Evolutionary conservation across 2,888 invertebrate species (phyloP), one percentile per base, ranked within the genome.

Genomic region (Catonia carolina): DNA sequence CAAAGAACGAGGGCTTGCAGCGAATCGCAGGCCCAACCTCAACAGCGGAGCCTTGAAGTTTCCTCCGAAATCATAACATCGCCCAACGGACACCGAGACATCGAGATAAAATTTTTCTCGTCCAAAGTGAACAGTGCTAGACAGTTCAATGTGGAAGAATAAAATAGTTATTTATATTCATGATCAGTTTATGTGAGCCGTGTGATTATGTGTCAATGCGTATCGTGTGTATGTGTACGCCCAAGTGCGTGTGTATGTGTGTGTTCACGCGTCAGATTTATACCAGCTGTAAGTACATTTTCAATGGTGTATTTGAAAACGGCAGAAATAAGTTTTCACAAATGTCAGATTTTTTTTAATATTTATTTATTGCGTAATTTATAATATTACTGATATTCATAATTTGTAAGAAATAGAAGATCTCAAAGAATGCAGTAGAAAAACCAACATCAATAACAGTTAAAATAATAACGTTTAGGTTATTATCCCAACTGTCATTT

Each of bases 61-160:
- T 85, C 85, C 31, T 85, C 86, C 33, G 84, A 86, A 69, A 87
- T 87, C 65, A 85, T 87, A 63, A 86, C 86, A 22, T 86, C 86
- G 42, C 79, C 82, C 64, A 85, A 86, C 69, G 86, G 86, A 45
- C 86, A 86, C 69, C 78, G 86, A 60, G 87, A 86, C 72, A 74
- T 87, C 69, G 86, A 87, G 74, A 87, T 87, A 65, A 85, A 84
- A 71, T 83, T 87, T 73, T 86, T 84, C 73, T 78, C 82, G 66
- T 77, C 80, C 20, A 14, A 49, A 39, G 27, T 14, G 6, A 20
- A 22, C 12, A 37, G 69, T 39, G 39, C 50, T n/a, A 20, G 56
- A 50, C 45, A 23, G 36, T 47, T 47, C 18, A 50, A 23, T 5
- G 51, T 27, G 8, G 55, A 50, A 22, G 58, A 50, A 27, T n/a